These are phyloP conservation scores for Pseudochirops cupreus DNA, from an alignment of 2,797 vertebrate species.

Conservation along the genomic window DNA sequence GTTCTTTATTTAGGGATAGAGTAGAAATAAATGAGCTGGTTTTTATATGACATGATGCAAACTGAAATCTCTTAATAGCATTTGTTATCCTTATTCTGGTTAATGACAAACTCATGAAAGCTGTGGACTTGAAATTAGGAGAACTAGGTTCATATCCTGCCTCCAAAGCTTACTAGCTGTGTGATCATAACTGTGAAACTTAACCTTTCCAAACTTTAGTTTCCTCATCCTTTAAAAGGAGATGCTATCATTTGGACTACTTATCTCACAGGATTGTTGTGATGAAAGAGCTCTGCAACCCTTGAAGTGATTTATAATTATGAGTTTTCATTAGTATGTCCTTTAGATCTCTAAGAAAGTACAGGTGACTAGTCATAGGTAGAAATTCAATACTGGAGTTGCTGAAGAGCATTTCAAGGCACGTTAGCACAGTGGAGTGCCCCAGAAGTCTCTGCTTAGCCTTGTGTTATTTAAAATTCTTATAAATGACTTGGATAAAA, in stretches of 20 bases:
- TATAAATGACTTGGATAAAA: not conserved
- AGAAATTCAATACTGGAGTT: conserved; percentile 28
- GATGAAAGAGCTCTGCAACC: not conserved
- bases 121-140: not conserved
- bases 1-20: conserved; percentile 26
- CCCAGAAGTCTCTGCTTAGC: not conserved
- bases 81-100: not conserved
- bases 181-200: not conserved
- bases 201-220: not conserved
- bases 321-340: not conserved
- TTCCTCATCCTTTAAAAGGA: not conserved
- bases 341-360: not conserved
- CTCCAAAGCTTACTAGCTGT: not conserved
- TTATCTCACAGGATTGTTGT: not conserved
- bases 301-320: not conserved
- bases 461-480: not conserved
- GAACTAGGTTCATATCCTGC: not conserved
- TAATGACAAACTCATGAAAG: not conserved
- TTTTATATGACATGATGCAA: not conserved
- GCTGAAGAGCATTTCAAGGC: not conserved
- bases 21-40: conserved; percentile 37
- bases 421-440: not conserved
- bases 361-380: conserved; percentile 7
- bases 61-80: not conserved
- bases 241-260: not conserved